Base-by-base conservation (phyloP, 92 coral and sea anemone species). In the Siderastrea siderea region DNA sequence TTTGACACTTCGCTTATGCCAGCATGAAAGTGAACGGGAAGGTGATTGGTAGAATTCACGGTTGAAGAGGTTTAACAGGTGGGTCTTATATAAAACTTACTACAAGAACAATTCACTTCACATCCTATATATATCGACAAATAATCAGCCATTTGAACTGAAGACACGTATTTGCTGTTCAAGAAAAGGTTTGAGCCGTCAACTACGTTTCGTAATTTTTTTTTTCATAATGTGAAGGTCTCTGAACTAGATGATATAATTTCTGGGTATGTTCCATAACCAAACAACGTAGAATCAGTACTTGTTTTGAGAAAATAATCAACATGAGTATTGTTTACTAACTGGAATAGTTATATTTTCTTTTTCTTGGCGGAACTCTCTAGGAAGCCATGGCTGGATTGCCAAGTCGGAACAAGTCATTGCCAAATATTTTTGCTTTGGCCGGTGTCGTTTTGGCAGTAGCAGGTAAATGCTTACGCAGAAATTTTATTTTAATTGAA, bases 21-120 rank as follows among this genome's bases (percentile, higher is more conserved):
- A 26, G 38, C 38, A 26, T 0, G 38, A 26, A 26, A 26, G 38
- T 26, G 38, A 71, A 47, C 57, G 16, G 11, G 47, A 3, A 13
- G 2, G 8, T 11, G 7, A 70, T 5, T 47, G 75, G 5, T 10
- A 3, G 6, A 8, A 11, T 50, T 73, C 47, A 50, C 77, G 68
- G 81, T 15, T 77, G 81, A 59, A 59, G 54, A 47, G 68, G 38
- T 47, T 46, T n/a, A 15, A 60, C 81, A 77, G 66, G 81, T 77
- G 6, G 8, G 15, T 19, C 68, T 58, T 45, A 68, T 59, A 45
- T 61, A 13, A 61, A 16, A 61, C 17, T 61, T 61, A 17, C 13
- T 16, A 16, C 15, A 6, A 57, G 61, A 26, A 26, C 38, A 26
- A 10, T 58, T 10, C 62, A 12, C 62, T 58, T 15, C 16, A 2